Evolutionary conservation across 2,888 invertebrate genomes (phyloP).

Genomic region (Penaeus monodon): DNA sequence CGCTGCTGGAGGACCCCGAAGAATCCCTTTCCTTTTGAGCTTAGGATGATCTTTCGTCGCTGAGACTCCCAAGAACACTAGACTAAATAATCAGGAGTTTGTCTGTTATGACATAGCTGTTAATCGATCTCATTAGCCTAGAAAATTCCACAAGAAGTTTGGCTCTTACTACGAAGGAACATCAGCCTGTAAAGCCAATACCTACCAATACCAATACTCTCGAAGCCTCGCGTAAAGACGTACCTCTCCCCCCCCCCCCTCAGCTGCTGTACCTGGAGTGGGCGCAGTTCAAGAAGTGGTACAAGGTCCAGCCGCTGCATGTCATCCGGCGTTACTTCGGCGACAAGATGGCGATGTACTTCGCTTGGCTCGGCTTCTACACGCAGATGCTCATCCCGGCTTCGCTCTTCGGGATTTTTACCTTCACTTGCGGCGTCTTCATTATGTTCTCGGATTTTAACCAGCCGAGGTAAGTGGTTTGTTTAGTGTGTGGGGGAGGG

Average conservation of each 20-base stretch:
- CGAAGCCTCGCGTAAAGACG: neutral
- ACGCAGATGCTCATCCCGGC: slow-evolving; percentile 90
- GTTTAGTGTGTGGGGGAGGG: neutral
- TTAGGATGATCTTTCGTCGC: too few relatives aligned
- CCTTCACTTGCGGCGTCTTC: slow-evolving; percentile 87
- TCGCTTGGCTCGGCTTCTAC: slow-evolving; percentile 94
- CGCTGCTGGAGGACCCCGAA: too few relatives aligned
- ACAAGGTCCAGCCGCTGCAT: slow-evolving; percentile 92
- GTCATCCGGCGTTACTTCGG: slow-evolving; percentile 90
- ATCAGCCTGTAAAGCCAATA: too few relatives aligned
- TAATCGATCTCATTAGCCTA: too few relatives aligned
- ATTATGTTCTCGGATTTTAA: slow-evolving; percentile 88
- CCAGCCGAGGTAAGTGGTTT: slow-evolving; percentile 76
- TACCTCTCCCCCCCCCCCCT: slow-evolving; percentile 64
- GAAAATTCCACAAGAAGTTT: too few relatives aligned
- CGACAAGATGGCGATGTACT: slow-evolving; percentile 90
- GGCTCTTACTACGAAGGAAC: too few relatives aligned
- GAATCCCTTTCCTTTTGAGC: too few relatives aligned
- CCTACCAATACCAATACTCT: neutral
- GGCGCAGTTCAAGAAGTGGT: slow-evolving; percentile 91
- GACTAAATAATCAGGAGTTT: too few relatives aligned
- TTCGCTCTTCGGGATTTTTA: slow-evolving; percentile 85
- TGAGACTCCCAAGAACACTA: too few relatives aligned
- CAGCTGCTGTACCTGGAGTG: slow-evolving; percentile 91
- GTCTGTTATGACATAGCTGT: too few relatives aligned